Evolutionary conservation across 2,797 vertebrate species (phyloP), one percentile per base, ranked within the genome.

Genomic region (Aeoliscus strigatus): DNA sequence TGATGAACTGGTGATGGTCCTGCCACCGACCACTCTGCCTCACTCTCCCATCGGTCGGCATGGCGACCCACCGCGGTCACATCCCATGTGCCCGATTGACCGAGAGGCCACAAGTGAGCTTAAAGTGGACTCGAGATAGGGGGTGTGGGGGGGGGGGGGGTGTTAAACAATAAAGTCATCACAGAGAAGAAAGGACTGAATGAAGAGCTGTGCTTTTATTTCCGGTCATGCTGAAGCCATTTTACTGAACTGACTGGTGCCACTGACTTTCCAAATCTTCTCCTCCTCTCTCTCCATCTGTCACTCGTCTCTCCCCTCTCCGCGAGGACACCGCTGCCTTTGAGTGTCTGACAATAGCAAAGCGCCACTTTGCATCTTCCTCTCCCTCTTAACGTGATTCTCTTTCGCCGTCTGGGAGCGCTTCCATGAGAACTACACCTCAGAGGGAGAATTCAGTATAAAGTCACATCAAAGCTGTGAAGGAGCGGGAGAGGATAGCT

Each of bases 1-100:
- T 97, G 94, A 97, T 97, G 94, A 98, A 97, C 91, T 98, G 96
- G 96, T 98, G 94, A 93, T 82, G 50, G 33, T 83, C 74, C 75
- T 72, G 39, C 62, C 46, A 42, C 2, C 40, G 1, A 69, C 76
- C 18, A 1, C 54, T 58, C 70, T 69, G 60, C 77, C 85, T 45
- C 81, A 56, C 82, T 28, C 77, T 47, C 80, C 50, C 79, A 79
- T 85, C 32, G 61, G 66, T 32, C 53, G 6, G 44, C 45, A 55
- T 79, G 72, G 71, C 69, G 66, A 85, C 87, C 38, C 32, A 66
- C 89, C 77, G 85, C 69, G 83, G 31, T 37, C 70, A 58, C 36
- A 53, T 58, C 59, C 62, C 54, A 51, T 8, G 21, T 51, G 52
- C 47, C 47, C 1, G 18, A 51, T 9, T n/a, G 28, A 40, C 35